phyloP scores from a whole-genome alignment of 2,888 invertebrate genomes.

The Troides oblongomaculatus region DNA sequence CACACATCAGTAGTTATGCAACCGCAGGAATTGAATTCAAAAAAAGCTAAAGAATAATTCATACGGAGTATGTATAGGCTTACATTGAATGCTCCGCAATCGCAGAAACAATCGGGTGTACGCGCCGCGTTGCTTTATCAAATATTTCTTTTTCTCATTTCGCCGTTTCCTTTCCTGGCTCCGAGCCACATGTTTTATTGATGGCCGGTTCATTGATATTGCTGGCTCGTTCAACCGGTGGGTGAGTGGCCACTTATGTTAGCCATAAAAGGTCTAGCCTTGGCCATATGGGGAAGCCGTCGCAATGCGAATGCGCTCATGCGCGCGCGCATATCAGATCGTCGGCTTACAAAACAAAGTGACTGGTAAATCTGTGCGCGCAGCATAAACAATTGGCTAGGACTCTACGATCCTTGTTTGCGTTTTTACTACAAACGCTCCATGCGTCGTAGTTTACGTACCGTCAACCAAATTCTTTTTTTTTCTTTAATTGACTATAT shows the following conservation, averaged over 20 bases:
- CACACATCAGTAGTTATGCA: slow-evolving; percentile 60
- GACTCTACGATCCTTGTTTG: slow-evolving; percentile 5
- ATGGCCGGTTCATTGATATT: slow-evolving; percentile 79
- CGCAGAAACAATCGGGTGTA: slow-evolving; percentile 72
- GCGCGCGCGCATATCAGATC: slow-evolving; percentile 71
- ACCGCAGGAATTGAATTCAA: slow-evolving; percentile 44
- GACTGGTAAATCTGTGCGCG: slow-evolving; percentile 43
- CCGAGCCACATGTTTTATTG: slow-evolving; percentile 79
- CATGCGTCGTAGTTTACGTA: background rate
- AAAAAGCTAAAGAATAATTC: slow-evolving; percentile 61
- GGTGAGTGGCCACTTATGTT: slow-evolving; percentile 79
- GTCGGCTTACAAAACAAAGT: slow-evolving; percentile 65
- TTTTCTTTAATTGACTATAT: background rate
- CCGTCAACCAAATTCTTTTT: background rate
- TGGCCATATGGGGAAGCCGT: slow-evolving; percentile 78
- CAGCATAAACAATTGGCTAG: slow-evolving; percentile 22
- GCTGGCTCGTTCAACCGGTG: slow-evolving; percentile 75
- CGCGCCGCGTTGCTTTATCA: slow-evolving; percentile 69
- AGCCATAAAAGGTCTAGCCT: slow-evolving; percentile 77
- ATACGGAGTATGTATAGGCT: slow-evolving; percentile 61
- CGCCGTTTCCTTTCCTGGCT: slow-evolving; percentile 77
- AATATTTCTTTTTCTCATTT: slow-evolving; percentile 77
- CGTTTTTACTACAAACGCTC: slow-evolving; percentile 18
- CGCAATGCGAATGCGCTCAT: slow-evolving; percentile 74
- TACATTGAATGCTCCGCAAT: slow-evolving; percentile 74